A percentile compares a stretch with the other conserved stretches of the same genome.
Conservation (phyloP, 2,113 vertebrate species). For the cat (Felis catus) region DNA sequence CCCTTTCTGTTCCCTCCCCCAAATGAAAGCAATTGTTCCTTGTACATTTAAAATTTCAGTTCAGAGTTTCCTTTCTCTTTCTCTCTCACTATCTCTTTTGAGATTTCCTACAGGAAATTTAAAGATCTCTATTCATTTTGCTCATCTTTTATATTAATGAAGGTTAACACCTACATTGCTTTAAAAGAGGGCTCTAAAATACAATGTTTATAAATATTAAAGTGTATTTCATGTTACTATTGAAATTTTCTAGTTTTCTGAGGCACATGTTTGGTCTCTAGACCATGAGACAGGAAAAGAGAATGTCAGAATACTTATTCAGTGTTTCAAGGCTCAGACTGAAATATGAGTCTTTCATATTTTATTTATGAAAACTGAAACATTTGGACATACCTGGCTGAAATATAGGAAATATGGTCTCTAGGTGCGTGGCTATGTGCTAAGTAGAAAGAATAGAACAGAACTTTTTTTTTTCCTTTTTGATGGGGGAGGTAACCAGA, state of each 20-base stretch:
- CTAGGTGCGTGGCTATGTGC: background rate
- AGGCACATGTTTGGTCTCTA: background rate
- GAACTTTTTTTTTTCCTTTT: background rate
- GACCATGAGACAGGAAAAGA: background rate
- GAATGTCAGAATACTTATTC: background rate
- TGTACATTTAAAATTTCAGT: background rate
- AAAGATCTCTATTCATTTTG: background rate
- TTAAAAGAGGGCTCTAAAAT: background rate
- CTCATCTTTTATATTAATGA: background rate
- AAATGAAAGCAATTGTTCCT: background rate
- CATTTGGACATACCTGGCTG: background rate
- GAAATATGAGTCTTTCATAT: background rate
- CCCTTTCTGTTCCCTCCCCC: background rate
- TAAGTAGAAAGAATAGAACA: background rate
- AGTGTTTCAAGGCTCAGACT: background rate
- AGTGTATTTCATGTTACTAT: too few relatives aligned
- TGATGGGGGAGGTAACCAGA: background rate
- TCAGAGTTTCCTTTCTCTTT: background rate
- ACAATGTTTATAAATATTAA: background rate
- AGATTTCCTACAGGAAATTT: background rate
- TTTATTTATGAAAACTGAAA: background rate
- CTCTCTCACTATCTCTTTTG: background rate
- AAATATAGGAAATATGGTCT: background rate
- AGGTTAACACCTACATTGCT: background rate
- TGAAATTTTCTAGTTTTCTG: background rate